A percentile compares a stretch with the other conserved stretches of the same genome.
Conservation (phyloP, 1,140 invertebrate genomes). For the Drosophila arizonae region DNA sequence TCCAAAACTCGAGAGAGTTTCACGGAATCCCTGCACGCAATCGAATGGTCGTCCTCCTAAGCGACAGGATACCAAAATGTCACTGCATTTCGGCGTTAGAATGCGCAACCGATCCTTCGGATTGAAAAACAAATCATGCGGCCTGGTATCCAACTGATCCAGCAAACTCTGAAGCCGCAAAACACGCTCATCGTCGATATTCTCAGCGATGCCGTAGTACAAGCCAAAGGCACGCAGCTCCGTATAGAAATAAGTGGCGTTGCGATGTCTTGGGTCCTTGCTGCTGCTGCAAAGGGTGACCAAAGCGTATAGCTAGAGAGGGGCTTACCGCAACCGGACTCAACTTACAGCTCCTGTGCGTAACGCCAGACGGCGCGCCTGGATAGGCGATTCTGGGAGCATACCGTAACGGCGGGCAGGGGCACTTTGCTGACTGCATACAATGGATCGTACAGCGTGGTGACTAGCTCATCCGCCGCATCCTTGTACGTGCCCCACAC, state of each 20-base stretch:
- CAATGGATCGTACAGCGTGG: conserved; percentile 84
- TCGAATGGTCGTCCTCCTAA: conserved; percentile 55
- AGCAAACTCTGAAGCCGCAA: conserved; percentile 68
- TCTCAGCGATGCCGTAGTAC: conserved; percentile 46
- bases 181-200: conserved; percentile 52
- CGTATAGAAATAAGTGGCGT: conserved; percentile 52
- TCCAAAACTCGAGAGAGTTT: conserved; percentile 58
- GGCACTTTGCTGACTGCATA: conserved; percentile 84
- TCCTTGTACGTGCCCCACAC: conserved; percentile 84
- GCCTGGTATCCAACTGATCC: conserved; percentile 54
- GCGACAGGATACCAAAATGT: conserved; percentile 63
- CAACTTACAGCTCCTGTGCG: conserved; percentile 83
- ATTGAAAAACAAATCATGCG: conserved; percentile 69
- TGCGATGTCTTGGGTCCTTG: conserved; percentile 57
- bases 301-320: too few species aligned
- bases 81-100: conserved; percentile 68
- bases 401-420: conserved; percentile 85
- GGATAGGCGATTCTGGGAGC: conserved; percentile 85
- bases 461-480: conserved; percentile 83
- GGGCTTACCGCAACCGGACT: not conserved
- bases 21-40: conserved; percentile 51
- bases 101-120: conserved; percentile 50
- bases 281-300: conserved; percentile 41
- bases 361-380: conserved; percentile 82
- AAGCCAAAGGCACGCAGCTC: conserved; percentile 53